Evolutionary conservation across 30 jellyfish, hydroid and myxozoan species (phyloP).

Genomic region (Turritopsis dohrnii): DNA sequence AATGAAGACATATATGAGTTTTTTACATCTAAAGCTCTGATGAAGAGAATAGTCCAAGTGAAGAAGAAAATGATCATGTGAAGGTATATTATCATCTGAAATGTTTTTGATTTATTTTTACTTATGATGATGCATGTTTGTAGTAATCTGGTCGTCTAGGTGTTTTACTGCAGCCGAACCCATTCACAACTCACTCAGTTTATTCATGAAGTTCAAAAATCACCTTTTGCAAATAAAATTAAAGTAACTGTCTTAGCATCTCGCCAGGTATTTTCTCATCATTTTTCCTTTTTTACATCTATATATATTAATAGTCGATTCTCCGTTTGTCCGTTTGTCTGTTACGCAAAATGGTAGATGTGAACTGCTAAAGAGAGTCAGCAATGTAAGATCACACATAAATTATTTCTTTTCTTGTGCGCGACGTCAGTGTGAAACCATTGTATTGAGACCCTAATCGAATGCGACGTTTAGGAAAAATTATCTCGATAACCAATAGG

Average conservation of each 20-base stretch:
- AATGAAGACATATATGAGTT: background rate
- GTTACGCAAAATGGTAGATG: too few relatives aligned
- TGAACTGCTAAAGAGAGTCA: too few relatives aligned
- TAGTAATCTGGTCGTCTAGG: slow-evolving; percentile 25
- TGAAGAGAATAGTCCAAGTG: slow-evolving; percentile 46
- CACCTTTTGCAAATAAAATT: slow-evolving; percentile 59
- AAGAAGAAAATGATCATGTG: slow-evolving; percentile 27
- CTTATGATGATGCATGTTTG: background rate
- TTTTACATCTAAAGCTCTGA: slow-evolving; percentile 38
- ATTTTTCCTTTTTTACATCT: too few relatives aligned
- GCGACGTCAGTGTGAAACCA: too few relatives aligned
- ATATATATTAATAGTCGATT: too few relatives aligned
- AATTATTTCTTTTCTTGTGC: too few relatives aligned
- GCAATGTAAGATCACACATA: too few relatives aligned
- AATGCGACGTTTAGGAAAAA: too few relatives aligned
- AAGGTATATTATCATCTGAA: too few relatives aligned
- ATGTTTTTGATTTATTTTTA: background rate
- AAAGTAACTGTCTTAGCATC: slow-evolving; percentile 83
- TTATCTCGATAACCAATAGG: too few relatives aligned
- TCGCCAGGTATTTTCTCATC: slow-evolving; percentile 56
- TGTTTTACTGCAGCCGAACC: slow-evolving; percentile 92
- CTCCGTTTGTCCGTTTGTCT: too few relatives aligned
- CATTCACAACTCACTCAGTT: slow-evolving; percentile 95
- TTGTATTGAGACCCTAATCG: too few relatives aligned
- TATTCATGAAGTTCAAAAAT: slow-evolving; percentile 75